These are phyloP conservation scores for Drosophila nigromelanica DNA, from an alignment of 1,140 invertebrate species.

Conservation along the genomic window DNA sequence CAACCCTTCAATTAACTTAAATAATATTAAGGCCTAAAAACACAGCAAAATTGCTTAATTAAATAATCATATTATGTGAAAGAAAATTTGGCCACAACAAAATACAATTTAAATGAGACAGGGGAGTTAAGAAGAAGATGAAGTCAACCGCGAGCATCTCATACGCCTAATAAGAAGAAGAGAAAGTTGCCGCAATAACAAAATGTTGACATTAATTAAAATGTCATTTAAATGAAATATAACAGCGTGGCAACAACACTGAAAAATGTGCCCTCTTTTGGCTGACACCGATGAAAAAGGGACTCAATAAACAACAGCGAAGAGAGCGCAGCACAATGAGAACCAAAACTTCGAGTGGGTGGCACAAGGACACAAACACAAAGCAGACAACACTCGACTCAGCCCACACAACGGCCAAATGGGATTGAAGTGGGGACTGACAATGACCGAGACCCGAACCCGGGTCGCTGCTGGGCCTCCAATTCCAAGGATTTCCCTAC, in stretches of 20 bases:
- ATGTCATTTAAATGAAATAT: conserved; percentile 82
- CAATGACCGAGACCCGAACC: neutral
- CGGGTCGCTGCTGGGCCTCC: too few relatives aligned
- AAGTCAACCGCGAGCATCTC: neutral
- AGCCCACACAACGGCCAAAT: conserved; percentile 28
- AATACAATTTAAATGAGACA: conserved; percentile 15
- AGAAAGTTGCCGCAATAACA: conserved; percentile 50
- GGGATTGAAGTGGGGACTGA: conserved; percentile 38
- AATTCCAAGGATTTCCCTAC: conserved; percentile 4
- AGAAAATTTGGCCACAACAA: conserved; percentile 9
- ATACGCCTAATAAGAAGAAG: conserved; percentile 13
- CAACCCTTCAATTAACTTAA: neutral
- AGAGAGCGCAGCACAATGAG: neutral
- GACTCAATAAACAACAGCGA: conserved; percentile 44
- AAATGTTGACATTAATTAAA: conserved; percentile 83
- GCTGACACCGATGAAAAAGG: conserved; percentile 36
- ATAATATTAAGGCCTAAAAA: conserved; percentile 5
- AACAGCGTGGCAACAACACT: conserved; percentile 54
- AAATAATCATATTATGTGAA: conserved; percentile 21
- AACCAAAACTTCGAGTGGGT: conserved; percentile 23
- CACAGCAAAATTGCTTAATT: conserved; percentile 5
- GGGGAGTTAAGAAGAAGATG: neutral
- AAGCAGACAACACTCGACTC: conserved; percentile 34
- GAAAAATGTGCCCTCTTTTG: conserved; percentile 65
- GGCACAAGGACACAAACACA: conserved; percentile 24